Percentiles rank a stretch among this genome's conserved stretches.
These are phyloP conservation scores for Drosophila lacicola DNA, from an alignment of 2,888 invertebrate species.

Conservation along the genomic window DNA sequence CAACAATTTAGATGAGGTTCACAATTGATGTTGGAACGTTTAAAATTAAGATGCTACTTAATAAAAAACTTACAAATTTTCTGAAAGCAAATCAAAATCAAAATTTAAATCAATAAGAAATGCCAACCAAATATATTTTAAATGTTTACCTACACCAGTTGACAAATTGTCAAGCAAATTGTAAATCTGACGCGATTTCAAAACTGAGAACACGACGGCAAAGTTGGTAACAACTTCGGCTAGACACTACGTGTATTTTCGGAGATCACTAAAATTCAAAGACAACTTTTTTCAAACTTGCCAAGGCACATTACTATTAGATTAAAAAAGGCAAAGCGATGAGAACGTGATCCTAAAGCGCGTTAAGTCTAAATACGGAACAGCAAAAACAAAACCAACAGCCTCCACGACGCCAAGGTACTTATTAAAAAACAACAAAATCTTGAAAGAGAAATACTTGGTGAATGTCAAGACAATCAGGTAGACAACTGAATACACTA, in stretches of 20 bases:
- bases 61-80: too few species aligned
- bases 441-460: constrained; percentile 34
- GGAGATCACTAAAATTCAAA: neutral
- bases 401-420: constrained; percentile 28
- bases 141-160: too few species aligned
- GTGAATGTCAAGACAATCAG: neutral
- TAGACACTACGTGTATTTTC: neutral
- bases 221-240: too few species aligned
- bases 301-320: constrained; percentile 12
- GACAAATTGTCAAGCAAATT: too few species aligned
- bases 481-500: constrained; percentile 16
- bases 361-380: constrained; percentile 4
- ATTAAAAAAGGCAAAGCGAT: constrained; percentile 4
- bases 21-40: too few species aligned
- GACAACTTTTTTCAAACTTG: neutral
- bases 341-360: constrained; percentile 6
- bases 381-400: neutral
- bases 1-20: too few species aligned
- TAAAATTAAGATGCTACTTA: too few species aligned
- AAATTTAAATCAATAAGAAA: too few species aligned
- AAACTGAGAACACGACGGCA: neutral
- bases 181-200: neutral
- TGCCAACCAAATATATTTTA: too few species aligned
- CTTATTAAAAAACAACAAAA: constrained; percentile 56
- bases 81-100: too few species aligned